phyloP scores from a whole-genome alignment of 2,113 vertebrate species.

The Toxotes chatareus region DNA sequence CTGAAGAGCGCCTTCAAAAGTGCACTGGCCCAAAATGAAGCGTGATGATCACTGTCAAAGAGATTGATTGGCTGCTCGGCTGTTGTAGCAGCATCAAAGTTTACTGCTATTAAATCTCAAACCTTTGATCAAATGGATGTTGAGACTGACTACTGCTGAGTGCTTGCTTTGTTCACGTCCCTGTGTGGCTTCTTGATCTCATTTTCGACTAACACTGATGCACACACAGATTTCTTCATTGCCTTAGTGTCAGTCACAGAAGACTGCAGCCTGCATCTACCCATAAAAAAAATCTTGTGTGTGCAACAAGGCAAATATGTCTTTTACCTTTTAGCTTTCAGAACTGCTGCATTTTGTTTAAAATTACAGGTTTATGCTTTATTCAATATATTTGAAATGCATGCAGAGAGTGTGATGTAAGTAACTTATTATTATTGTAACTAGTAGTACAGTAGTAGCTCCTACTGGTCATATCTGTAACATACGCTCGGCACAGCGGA shows the following conservation, averaged over 20 bases:
- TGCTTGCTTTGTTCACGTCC: slow-evolving; percentile 56
- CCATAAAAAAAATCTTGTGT: slow-evolving; percentile 1
- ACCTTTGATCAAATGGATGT: slow-evolving; percentile 67
- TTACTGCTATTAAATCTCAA: slow-evolving; percentile 47
- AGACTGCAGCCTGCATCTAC: neutral
- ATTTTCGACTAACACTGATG: slow-evolving; percentile 37
- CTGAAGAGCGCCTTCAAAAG: slow-evolving; percentile 12
- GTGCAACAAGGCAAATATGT: neutral
- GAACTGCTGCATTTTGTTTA: neutral
- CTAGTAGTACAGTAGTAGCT: too few species aligned
- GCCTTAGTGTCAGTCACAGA: slow-evolving; percentile 22
- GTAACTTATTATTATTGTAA: too few species aligned
- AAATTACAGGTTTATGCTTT: neutral
- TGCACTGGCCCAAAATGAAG: slow-evolving; percentile 32
- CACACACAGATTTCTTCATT: slow-evolving; percentile 40
- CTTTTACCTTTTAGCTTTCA: neutral
- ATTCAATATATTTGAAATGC: neutral
- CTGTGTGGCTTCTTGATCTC: slow-evolving; percentile 58
- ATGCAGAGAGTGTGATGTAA: neutral
- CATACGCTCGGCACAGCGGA: neutral
- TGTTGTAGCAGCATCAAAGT: slow-evolving; percentile 48
- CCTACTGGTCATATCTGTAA: too few species aligned
- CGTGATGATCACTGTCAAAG: slow-evolving; percentile 47
- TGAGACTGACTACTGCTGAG: slow-evolving; percentile 40
- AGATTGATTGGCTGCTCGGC: slow-evolving; percentile 53